Evolutionary conservation across 1,140 invertebrate genomes (phyloP).

Genomic region (Chymomyza costata): DNA sequence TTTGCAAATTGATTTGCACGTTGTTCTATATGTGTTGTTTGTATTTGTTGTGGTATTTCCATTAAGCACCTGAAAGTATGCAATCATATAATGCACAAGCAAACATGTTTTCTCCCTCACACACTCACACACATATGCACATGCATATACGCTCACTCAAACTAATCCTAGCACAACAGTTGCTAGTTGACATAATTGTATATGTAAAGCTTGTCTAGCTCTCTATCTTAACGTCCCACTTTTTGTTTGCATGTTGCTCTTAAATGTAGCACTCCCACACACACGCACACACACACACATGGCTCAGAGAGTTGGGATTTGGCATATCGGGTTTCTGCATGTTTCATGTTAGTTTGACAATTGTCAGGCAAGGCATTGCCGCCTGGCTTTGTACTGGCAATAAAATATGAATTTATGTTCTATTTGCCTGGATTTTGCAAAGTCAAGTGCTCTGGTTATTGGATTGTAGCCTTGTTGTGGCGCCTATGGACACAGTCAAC

Average conservation of each 20-base stretch:
- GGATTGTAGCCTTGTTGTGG: too few relatives aligned
- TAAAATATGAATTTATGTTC: slow-evolving; percentile 69
- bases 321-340: too few relatives aligned
- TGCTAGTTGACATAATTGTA: slow-evolving; percentile 35
- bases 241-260: too few relatives aligned
- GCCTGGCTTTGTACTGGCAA: slow-evolving; percentile 46
- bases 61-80: slow-evolving; percentile 38
- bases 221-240: too few relatives aligned
- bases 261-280: too few relatives aligned
- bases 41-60: slow-evolving; percentile 38
- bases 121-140: neutral
- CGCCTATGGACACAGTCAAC: slow-evolving; percentile 4
- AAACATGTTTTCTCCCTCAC: neutral
- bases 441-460: too few relatives aligned
- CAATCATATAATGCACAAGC: slow-evolving; percentile 46
- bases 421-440: slow-evolving; percentile 61
- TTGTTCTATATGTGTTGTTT: slow-evolving; percentile 13
- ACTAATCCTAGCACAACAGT: slow-evolving; percentile 2
- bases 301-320: too few relatives aligned
- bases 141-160: neutral
- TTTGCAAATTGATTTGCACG: slow-evolving; percentile 29
- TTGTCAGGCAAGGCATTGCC: slow-evolving; percentile 19
- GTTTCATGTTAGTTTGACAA: slow-evolving; percentile 15
- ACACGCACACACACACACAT: too few relatives aligned
- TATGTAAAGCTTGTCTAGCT: too few relatives aligned